These are phyloP conservation scores for Phrixothrix hirtus DNA, from an alignment of 2,888 invertebrate species.

Conservation along the genomic window DNA sequence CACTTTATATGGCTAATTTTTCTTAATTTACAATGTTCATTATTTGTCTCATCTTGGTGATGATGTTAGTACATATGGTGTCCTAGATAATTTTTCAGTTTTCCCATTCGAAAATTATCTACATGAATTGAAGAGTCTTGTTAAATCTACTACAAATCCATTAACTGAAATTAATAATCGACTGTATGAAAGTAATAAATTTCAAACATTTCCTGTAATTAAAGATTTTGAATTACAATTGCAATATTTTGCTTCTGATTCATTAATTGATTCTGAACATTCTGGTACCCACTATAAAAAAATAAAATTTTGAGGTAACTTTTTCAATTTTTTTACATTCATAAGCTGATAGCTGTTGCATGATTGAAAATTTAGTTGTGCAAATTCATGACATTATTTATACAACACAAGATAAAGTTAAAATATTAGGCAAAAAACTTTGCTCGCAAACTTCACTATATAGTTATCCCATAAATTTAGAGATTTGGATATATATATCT, in stretches of 20 bases:
- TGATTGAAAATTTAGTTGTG: constrained; percentile 1
- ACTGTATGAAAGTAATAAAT: neutral
- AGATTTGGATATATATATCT: neutral
- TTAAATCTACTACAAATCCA: constrained; percentile 2
- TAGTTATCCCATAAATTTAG: neutral
- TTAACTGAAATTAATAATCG: constrained; percentile 4
- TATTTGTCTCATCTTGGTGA: constrained; percentile 1
- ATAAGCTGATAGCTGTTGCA: neutral
- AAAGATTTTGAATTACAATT: neutral
- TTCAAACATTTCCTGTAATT: neutral
- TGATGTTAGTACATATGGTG: constrained; percentile 5
- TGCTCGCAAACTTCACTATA: neutral
- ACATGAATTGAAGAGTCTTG: neutral
- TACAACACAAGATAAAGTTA: neutral
- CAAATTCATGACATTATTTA: neutral
- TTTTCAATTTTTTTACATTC: neutral
- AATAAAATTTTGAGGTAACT: neutral
- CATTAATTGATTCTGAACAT: neutral
- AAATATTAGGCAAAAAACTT: neutral
- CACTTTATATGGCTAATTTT: neutral
- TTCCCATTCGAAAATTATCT: constrained; percentile 8
- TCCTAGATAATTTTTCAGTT: constrained; percentile 4
- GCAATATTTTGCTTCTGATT: neutral
- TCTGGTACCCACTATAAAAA: constrained; percentile 1
- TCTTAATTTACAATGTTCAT: constrained; percentile 8